These are phyloP conservation scores for Plestiodon gilberti DNA, from an alignment of 2,113 vertebrate genomes.

Conservation along the genomic window DNA sequence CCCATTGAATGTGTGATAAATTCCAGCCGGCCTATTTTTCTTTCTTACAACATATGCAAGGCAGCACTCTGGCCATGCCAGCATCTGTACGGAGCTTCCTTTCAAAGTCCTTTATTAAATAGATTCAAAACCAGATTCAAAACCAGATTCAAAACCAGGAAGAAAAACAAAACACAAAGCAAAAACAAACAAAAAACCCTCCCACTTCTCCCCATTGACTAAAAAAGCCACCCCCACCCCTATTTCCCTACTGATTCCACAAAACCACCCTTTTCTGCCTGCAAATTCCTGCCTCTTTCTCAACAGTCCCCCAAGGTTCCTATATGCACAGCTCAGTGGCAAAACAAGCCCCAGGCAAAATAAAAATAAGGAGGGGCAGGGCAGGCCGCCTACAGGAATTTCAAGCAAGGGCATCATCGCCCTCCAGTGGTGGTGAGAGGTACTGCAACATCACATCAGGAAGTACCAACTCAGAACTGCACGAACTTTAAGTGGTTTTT, in stretches of 20 bases:
- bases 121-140: constrained; percentile 57
- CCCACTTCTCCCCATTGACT: background rate
- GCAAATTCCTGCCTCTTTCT: background rate
- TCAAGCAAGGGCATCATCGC: background rate
- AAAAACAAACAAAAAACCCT: constrained; percentile 42
- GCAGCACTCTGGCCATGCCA: background rate
- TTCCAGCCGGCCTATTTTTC: background rate
- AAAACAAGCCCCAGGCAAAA: background rate
- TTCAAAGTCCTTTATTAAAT: constrained; percentile 77
- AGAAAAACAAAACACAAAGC: constrained; percentile 1
- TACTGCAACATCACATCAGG: background rate
- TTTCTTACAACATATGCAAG: background rate
- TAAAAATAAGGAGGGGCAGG: background rate
- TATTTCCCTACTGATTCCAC: background rate
- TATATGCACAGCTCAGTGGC: background rate
- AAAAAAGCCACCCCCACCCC: background rate
- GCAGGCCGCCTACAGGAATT: background rate
- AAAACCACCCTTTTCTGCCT: background rate
- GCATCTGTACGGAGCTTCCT: background rate
- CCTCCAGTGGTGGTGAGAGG: background rate
- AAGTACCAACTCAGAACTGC: background rate
- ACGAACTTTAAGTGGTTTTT: too few relatives aligned
- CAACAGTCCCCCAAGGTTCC: too few relatives aligned
- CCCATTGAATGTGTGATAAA: too few relatives aligned
- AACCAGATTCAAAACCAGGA: constrained; percentile 55